Base-by-base conservation (phyloP, 2,797 vertebrate species). In the Cheirogaleus major region DNA sequence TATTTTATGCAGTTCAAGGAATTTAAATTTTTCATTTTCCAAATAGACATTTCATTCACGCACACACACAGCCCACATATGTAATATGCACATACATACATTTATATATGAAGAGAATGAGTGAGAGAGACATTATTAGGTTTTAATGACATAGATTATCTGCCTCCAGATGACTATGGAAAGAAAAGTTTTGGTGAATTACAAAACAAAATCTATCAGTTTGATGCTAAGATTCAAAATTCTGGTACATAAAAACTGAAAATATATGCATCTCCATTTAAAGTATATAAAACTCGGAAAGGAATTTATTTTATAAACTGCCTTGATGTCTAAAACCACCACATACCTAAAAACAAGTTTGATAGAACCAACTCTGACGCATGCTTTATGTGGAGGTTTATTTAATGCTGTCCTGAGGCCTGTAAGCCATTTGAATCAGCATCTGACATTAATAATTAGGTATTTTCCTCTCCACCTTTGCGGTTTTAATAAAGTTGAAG, bases 401-500 rank as follows among this genome's bases (percentile, higher is more conserved):
- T 81, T 97, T 91, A 89, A 61, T 10, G 73, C 59, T 61, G 27
- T 3, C 13, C 35, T 59, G 72, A 35, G 30, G 30, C 35, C 75
- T 32, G 0, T 25, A 80, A 89, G 35, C 48, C 70, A 72, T 83
- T 43, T 93, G 59, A 89, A 86, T 78, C 43, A 43, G 1, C 18
- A 55, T 63, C 63, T 84, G 80, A 84, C 91, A 78, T 30, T 79
- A 94, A 95, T 78, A 83, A 93, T 96, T 89, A 94, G 73, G 32
- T 45, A n/a, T 89, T 90, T 89, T 95, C 95, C 72, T 97, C 65
- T 87, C 52, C 14, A 38, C 84, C 88, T 45, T 0, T 70, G 57
- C 65, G 92, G 95, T 84, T 96, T 98, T 73, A 91, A 92, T 89
- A 69, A 96, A 83, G 90, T 57, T 84, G 55, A 80, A 32, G 63